A percentile compares a stretch with the other conserved stretches of the same genome.
These are phyloP conservation scores for Gymnocephalus cernua DNA, from an alignment of 2,113 vertebrate species.

Conservation along the genomic window DNA sequence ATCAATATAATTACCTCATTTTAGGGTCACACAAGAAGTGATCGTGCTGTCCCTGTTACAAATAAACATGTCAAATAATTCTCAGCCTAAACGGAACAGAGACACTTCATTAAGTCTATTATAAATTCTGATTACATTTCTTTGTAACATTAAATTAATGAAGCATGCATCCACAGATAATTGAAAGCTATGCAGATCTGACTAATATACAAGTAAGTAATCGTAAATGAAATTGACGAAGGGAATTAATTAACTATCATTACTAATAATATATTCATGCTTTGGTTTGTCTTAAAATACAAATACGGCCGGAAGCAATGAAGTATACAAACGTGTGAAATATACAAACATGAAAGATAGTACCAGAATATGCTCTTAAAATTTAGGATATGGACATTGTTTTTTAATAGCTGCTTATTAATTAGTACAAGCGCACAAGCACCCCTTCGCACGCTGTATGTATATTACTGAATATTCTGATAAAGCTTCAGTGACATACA, in stretches of 20 bases:
- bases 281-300: conserved; percentile 59
- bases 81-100: conserved; percentile 65
- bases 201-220: conserved; percentile 77
- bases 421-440: neutral
- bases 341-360: neutral
- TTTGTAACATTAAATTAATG: conserved; percentile 78
- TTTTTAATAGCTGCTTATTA: conserved; percentile 22
- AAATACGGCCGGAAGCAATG: conserved; percentile 33
- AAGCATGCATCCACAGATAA: conserved; percentile 74
- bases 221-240: conserved; percentile 60
- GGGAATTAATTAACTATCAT: conserved; percentile 73
- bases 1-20: conserved; percentile 16
- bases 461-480: neutral
- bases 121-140: conserved; percentile 76
- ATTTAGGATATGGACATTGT: neutral
- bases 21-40: conserved; percentile 25
- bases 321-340: neutral
- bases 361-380: neutral
- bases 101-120: conserved; percentile 76
- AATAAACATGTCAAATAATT: conserved; percentile 72
- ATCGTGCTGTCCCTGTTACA: conserved; percentile 19
- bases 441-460: neutral
- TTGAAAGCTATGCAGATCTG: conserved; percentile 74
- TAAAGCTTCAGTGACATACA: conserved; percentile 20
- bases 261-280: conserved; percentile 65